Base-by-base conservation (phyloP, 2,888 invertebrate species). In the Strigamia crassipes region DNA sequence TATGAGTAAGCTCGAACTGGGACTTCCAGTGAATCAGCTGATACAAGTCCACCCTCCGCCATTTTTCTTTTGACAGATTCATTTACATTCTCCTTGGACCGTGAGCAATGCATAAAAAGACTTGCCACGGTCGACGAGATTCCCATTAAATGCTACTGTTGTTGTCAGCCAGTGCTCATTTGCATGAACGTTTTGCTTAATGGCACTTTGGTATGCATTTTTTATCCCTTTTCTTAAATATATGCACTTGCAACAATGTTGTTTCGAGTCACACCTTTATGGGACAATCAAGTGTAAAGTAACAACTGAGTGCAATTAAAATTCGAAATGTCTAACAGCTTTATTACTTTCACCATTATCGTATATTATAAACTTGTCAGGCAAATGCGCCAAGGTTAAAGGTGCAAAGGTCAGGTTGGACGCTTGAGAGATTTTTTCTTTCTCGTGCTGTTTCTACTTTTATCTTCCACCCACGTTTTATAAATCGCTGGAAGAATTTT, bases 121-220 rank as follows among this genome's bases (percentile, higher is more conserved):
- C 73, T 31, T 73, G 73, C 73, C 73, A 73, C 8, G 73, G 73
- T 73, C 73, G 73, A 73, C 73, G 31, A 73, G 73, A 73, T 73
- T 66, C 73, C n/a, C 73, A 27, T 73, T 13, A 73, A 73, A 73
- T 8, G 73, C 73, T 31, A 73, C 73, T 27, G 31, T 12, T 27
- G 27, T 66, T 66, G 73, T 8, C 73, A 73, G 31, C 5, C 31
- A 51, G 73, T n/a, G 31, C 31, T 73, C 31, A 73, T 73, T 73
- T 73, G 73, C 73, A 73, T 73, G 23, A 31, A 73, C 8, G 31
- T 73, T 73, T 31, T 21, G n/a, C 15, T 18, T 56, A 56, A 56
- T 56, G 21, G 56, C 18, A 56, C 18, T 21, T 56, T 1, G n/a
- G 15, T 18, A 18, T 56, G 56, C 56, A 18, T 4, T 56, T n/a